These are phyloP conservation scores for Coregonus clupeaformis DNA, from an alignment of 2,113 vertebrate species.

Conservation along the genomic window DNA sequence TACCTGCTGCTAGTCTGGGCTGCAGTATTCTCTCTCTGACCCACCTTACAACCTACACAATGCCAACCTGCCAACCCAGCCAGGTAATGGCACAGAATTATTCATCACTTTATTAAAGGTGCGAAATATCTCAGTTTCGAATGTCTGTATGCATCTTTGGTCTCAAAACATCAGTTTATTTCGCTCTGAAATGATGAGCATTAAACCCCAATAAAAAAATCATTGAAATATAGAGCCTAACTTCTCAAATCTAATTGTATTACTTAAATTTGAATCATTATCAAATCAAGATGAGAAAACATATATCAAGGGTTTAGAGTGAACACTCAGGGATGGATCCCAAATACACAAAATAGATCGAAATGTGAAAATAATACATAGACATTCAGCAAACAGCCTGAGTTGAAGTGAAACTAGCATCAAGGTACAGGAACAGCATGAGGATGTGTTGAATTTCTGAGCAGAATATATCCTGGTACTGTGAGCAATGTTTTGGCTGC, in stretches of 20 bases:
- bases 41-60: neutral
- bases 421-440: too few species aligned
- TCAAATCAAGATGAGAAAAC: too few species aligned
- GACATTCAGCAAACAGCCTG: too few species aligned
- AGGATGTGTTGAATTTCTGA: neutral
- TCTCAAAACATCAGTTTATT: too few species aligned
- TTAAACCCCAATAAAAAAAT: neutral
- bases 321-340: neutral
- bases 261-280: too few species aligned
- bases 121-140: neutral
- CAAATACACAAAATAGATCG: too few species aligned
- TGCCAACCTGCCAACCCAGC: neutral
- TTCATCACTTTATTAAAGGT: neutral
- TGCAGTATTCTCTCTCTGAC: neutral
- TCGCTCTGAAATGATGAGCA: neutral
- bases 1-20: slow-evolving; percentile 10
- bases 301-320: neutral
- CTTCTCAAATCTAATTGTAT: too few species aligned
- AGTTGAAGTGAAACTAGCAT: too few species aligned
- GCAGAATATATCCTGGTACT: neutral
- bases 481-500: neutral
- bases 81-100: neutral
- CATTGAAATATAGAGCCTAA: too few species aligned
- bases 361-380: too few species aligned
- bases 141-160: too few species aligned